phyloP scores from a whole-genome alignment of 1,140 invertebrate genomes.

The Piezodorus guildinii region DNA sequence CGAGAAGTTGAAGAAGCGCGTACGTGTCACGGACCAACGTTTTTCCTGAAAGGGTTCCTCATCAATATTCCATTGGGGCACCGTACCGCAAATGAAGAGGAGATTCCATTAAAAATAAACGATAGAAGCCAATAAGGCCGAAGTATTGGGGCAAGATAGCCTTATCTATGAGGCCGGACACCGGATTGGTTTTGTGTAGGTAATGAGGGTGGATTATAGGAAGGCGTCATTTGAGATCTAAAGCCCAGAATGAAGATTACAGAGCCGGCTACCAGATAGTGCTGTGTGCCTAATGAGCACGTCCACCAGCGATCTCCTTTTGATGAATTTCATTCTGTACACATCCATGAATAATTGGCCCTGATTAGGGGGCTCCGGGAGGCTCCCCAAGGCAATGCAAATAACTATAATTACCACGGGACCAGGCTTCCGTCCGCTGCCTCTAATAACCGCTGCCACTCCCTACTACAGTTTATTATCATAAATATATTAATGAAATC shows the following conservation, averaged over 20 bases:
- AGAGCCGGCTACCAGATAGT: slow-evolving; percentile 13
- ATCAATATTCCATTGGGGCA: no score
- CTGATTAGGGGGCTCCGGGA: slow-evolving; percentile 12
- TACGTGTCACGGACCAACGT: no score
- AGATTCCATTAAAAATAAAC: no score
- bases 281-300: slow-evolving; percentile 11
- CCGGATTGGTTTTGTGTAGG: no score
- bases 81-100: no score
- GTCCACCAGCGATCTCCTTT: slow-evolving; percentile 9
- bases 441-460: slow-evolving; percentile 5
- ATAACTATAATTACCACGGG: slow-evolving; percentile 12
- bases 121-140: no score
- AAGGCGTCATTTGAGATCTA: slow-evolving; percentile 12
- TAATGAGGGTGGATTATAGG: background rate
- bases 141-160: no score
- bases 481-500: slow-evolving; percentile 17
- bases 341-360: slow-evolving; percentile 18
- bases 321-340: slow-evolving; percentile 18
- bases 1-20: no score
- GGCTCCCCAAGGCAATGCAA: slow-evolving; percentile 10
- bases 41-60: no score
- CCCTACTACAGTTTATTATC: slow-evolving; percentile 11
- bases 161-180: no score
- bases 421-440: slow-evolving; percentile 4
- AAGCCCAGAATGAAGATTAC: slow-evolving; percentile 11